phyloP scores from a whole-genome alignment of 1,140 invertebrate species.

The Fopius arisanus region DNA sequence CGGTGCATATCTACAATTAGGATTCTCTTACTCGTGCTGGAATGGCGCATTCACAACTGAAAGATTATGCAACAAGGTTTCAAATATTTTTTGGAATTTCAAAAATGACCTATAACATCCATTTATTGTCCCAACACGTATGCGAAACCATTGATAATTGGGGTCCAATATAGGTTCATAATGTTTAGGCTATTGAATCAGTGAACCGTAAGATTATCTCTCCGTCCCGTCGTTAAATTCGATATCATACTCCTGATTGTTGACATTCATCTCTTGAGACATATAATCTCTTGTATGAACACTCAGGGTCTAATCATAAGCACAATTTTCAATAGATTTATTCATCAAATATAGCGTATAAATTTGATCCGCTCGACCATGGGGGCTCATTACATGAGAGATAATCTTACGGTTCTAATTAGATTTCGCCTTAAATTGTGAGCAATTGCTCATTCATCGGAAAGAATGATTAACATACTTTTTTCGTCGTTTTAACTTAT shows the following conservation, averaged over 20 bases:
- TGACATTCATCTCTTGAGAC: background rate
- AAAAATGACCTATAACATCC: conserved; percentile 34
- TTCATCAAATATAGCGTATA: background rate
- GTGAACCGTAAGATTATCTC: background rate
- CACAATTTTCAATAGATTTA: background rate
- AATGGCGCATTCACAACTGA: conserved; percentile 22
- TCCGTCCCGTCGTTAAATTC: no score
- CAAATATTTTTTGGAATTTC: conserved; percentile 24
- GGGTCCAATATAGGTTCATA: background rate
- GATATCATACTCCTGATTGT: background rate
- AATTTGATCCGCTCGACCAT: background rate
- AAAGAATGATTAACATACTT: no score
- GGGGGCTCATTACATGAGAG: background rate
- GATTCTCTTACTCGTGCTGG: conserved; percentile 21
- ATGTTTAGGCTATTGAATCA: background rate
- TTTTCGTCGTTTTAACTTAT: no score
- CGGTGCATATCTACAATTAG: conserved; percentile 26
- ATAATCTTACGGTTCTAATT: no score
- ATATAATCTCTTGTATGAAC: background rate
- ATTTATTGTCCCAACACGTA: conserved; percentile 32
- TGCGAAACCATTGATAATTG: background rate
- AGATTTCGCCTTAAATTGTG: no score
- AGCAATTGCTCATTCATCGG: no score
- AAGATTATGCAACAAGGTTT: conserved; percentile 19
- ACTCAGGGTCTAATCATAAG: background rate